A percentile compares a stretch with the other conserved stretches of the same genome.
phyloP scores from a whole-genome alignment of 2,797 vertebrate genomes.

The Hydrolagus colliei region DNA sequence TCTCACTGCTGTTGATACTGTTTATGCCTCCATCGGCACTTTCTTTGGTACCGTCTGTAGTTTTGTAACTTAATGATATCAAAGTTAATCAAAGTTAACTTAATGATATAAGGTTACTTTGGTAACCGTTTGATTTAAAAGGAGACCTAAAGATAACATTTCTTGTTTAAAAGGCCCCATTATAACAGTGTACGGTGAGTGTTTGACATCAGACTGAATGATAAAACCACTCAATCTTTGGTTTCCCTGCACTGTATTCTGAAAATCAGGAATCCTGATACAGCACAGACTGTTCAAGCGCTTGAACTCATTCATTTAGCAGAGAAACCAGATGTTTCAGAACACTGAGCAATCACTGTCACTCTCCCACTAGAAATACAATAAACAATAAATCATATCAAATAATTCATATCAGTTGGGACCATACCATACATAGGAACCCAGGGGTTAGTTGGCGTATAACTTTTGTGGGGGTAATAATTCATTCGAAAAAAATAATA shows the following conservation, averaged over 20 bases:
- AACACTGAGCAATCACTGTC: no score
- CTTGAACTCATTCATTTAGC: no score
- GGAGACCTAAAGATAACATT: neutral
- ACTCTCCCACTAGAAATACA: no score
- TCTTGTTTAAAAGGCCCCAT: neutral
- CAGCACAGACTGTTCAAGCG: no score
- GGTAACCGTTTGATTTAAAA: neutral
- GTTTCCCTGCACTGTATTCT: neutral
- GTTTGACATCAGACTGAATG: neutral
- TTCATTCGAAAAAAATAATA: no score
- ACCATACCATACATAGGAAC: no score
- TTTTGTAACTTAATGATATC: conserved; percentile 1
- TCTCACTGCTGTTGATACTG: neutral
- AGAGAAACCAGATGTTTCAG: no score
- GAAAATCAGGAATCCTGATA: no score
- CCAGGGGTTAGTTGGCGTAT: no score
- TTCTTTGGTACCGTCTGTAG: neutral
- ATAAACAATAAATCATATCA: no score
- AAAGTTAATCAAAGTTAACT: neutral
- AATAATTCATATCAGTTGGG: no score
- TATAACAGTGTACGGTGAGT: neutral
- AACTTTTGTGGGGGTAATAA: no score
- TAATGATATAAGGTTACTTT: neutral
- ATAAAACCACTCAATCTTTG: neutral
- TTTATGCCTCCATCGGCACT: conserved; percentile 1